Percentiles rank a stretch among this genome's conserved stretches.
These are phyloP conservation scores for Aelia acuminata DNA, from an alignment of 2,888 invertebrate species.

Conservation along the genomic window DNA sequence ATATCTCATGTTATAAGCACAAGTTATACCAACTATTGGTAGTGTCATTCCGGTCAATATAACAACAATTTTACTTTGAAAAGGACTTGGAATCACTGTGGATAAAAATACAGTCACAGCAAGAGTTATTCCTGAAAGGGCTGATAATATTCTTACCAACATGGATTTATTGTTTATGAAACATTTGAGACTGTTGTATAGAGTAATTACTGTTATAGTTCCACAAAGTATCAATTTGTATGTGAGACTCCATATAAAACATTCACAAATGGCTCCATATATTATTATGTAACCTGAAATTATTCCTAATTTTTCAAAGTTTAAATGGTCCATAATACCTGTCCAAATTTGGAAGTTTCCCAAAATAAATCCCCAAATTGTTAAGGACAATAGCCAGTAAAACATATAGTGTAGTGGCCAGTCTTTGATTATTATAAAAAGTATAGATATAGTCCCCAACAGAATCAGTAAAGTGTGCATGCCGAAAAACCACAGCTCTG, in stretches of 20 bases:
- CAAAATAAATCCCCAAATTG: conserved; percentile 48
- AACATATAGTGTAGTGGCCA: conserved; percentile 54
- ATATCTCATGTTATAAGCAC: conserved; percentile 45
- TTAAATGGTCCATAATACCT: conserved; percentile 38
- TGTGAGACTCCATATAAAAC: conserved; percentile 36
- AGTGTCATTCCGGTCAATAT: not conserved
- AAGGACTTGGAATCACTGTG: not conserved
- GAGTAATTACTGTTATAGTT: not conserved
- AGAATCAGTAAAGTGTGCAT: conserved; percentile 49
- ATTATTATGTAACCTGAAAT: conserved; percentile 27
- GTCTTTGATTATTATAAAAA: conserved; percentile 38
- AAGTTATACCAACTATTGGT: not conserved
- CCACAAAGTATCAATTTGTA: conserved; percentile 6
- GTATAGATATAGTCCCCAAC: conserved; percentile 13
- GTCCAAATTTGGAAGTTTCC: conserved; percentile 51
- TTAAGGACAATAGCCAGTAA: conserved; percentile 31
- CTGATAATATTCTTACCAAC: not conserved
- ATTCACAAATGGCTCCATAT: conserved; percentile 24
- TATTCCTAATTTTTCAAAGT: not conserved
- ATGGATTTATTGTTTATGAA: not conserved
- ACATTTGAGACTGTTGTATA: not conserved
- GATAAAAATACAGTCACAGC: not conserved
- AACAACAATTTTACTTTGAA: not conserved
- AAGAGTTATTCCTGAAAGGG: not conserved
- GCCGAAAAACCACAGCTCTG: conserved; percentile 55